Base-by-base conservation (phyloP, 2,113 vertebrate genomes). In the Phycodurus eques region DNA sequence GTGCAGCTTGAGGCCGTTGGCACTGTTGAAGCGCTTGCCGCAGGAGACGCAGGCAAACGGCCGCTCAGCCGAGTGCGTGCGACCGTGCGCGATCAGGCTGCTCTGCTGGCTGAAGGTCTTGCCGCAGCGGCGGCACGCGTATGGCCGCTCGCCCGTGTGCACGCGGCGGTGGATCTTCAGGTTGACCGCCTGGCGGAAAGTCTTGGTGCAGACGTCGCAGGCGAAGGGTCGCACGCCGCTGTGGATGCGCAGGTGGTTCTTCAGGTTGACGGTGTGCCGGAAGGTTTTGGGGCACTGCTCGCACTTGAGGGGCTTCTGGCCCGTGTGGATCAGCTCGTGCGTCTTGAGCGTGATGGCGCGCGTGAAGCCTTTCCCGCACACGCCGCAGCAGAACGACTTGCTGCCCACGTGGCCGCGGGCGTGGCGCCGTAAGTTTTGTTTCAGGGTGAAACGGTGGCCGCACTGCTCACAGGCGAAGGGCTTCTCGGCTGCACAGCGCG, bases 61-160 rank as follows among this genome's bases (percentile, higher is more conserved):
- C 35, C 79, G 85, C 68, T 88, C 88, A 0, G 22, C n/a, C 0
- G 91, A 91, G 80, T 93, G 92, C 1, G 87, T 89, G 77, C 91
- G 91, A 0, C 88, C 76, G 65, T 93, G 92, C 0, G 91, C 82
- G 65, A 85, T 89, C 63, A 93, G 87, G 81, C 91, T 91, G 80
- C 91, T 90, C 85, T 91, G 91, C 87, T 93, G 91, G 86, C 88
- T 91, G 84, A 93, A 93, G 5, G 85, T 87, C 78, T 90, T 91
- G 4, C 91, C 91, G n/a, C 91, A 93, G 67, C 89, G 76, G 5
- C 44, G 60, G 75, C 92, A 93, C 27, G 63, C 62, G 81, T 89
- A 93, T 0, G 92, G 92, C 8, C 91, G 90, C 78, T 93, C 92
- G 3, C 91, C 92, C 0, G 91, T 93, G 88, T 93, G 92, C n/a